Conservation (phyloP, 2,113 vertebrate species). For the Bostrychus sinensis region DNA sequence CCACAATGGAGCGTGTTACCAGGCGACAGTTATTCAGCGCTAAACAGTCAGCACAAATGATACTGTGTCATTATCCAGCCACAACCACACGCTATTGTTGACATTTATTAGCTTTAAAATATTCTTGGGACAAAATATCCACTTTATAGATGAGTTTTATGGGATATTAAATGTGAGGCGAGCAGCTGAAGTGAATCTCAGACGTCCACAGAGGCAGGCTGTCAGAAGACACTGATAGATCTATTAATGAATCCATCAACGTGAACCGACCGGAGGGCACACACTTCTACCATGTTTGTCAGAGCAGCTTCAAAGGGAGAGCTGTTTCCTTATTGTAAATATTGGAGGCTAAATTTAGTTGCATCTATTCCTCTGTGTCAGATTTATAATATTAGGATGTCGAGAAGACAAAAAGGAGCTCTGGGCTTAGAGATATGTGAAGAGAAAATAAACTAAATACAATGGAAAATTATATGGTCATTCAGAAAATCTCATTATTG, state of each 20-base stretch:
- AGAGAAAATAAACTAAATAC: not conserved
- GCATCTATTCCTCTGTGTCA: not conserved
- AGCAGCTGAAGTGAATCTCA: not conserved
- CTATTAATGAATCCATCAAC: slow-evolving; percentile 17
- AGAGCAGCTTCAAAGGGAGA: not conserved
- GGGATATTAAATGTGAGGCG: not conserved
- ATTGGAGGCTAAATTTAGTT: slow-evolving; percentile 5
- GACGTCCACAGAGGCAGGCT: slow-evolving; percentile 2
- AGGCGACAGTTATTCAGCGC: slow-evolving; percentile 9
- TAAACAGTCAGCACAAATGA: slow-evolving; percentile 11
- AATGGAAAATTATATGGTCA: not conserved
- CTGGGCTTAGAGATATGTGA: not conserved
- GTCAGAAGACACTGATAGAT: not conserved
- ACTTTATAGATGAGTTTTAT: not conserved
- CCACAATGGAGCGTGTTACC: slow-evolving; percentile 8
- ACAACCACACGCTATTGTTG: not conserved
- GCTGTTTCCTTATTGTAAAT: slow-evolving; percentile 13
- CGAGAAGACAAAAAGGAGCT: not conserved
- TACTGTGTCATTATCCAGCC: not conserved
- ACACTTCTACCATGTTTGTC: slow-evolving; percentile 6
- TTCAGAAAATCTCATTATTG: too few species aligned
- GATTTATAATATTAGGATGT: not conserved
- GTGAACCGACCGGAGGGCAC: not conserved
- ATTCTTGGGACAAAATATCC: not conserved
- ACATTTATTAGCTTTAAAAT: slow-evolving; percentile 12